Evolutionary conservation across 1,140 invertebrate species (phyloP).

Genomic region (Drosophila micromelanica): DNA sequence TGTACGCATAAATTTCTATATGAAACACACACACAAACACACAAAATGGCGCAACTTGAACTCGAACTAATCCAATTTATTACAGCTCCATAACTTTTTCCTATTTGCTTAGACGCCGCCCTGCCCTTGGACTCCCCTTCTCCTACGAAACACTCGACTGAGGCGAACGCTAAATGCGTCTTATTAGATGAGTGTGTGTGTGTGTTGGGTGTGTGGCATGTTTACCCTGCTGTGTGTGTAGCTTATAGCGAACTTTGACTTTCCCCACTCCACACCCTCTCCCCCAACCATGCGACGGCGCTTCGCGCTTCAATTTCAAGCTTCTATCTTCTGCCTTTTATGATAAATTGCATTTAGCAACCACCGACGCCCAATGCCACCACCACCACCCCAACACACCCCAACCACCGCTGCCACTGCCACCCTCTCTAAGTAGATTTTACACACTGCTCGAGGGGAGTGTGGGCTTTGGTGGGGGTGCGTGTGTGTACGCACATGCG

Average conservation of each 20-base stretch:
- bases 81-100: slow-evolving; percentile 84
- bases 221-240: slow-evolving; percentile 57
- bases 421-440: slow-evolving; percentile 53
- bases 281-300: background rate
- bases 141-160: slow-evolving; percentile 16
- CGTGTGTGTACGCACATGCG: slow-evolving; percentile 55
- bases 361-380: slow-evolving; percentile 57
- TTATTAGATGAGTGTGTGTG: slow-evolving; percentile 63
- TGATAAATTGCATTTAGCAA: slow-evolving; percentile 83
- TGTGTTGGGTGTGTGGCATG: slow-evolving; percentile 66
- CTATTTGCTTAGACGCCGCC: slow-evolving; percentile 64
- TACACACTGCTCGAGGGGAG: slow-evolving; percentile 26
- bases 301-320: slow-evolving; percentile 74
- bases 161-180: slow-evolving; percentile 79
- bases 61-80: slow-evolving; percentile 84
- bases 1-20: slow-evolving; percentile 53
- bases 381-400: slow-evolving; percentile 40
- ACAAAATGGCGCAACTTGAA: slow-evolving; percentile 71
- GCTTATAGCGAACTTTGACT: slow-evolving; percentile 65
- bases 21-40: slow-evolving; percentile 36
- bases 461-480: slow-evolving; percentile 10
- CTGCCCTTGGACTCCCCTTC: background rate
- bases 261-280: slow-evolving; percentile 17
- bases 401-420: slow-evolving; percentile 25
- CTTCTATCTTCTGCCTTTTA: slow-evolving; percentile 72